These are phyloP conservation scores for Myoxocephalus aenaeus DNA, from an alignment of 2,797 vertebrate species.

Conservation along the genomic window DNA sequence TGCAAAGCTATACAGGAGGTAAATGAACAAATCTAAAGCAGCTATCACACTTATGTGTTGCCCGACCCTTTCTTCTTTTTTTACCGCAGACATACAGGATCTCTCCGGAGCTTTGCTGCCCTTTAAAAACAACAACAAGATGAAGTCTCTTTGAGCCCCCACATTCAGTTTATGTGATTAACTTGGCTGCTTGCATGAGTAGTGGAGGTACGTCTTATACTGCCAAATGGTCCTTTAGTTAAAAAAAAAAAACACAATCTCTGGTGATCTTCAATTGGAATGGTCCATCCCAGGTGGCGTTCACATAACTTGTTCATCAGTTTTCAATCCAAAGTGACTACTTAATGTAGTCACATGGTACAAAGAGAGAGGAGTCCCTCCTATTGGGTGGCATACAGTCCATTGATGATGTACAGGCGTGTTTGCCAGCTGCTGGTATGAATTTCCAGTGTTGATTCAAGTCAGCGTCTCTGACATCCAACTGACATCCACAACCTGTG, in stretches of 20 bases:
- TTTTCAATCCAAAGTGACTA: slow-evolving; percentile 21
- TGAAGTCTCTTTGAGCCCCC: slow-evolving; percentile 21
- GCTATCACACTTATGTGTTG: slow-evolving; percentile 19
- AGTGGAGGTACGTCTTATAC: slow-evolving; percentile 2
- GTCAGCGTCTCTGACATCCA: slow-evolving; percentile 27
- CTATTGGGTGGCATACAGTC: slow-evolving; percentile 21
- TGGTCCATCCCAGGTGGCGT: slow-evolving; percentile 19
- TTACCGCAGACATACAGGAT: not conserved
- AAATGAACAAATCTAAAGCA: slow-evolving; percentile 32
- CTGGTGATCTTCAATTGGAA: slow-evolving; percentile 7
- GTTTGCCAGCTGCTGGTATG: slow-evolving; percentile 15
- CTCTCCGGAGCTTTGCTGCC: slow-evolving; percentile 9
- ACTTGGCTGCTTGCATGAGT: slow-evolving; percentile 26
- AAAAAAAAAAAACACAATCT: slow-evolving; percentile 23
- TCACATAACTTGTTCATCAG: slow-evolving; percentile 18
- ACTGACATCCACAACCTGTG: slow-evolving; percentile 22
- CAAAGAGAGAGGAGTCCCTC: slow-evolving; percentile 22
- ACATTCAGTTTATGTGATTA: slow-evolving; percentile 7
- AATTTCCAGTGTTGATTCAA: slow-evolving; percentile 17
- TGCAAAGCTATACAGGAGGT: slow-evolving; percentile 9
- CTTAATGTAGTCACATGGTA: slow-evolving; percentile 35
- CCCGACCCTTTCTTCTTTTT: not conserved
- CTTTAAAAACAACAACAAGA: slow-evolving; percentile 17
- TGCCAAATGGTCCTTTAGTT: slow-evolving; percentile 20
- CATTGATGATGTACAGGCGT: slow-evolving; percentile 3